Percentiles rank a stretch among this genome's conserved stretches.
These are phyloP conservation scores for Rhyacophila evoluta DNA, from an alignment of 2,888 invertebrate genomes.

Conservation along the genomic window DNA sequence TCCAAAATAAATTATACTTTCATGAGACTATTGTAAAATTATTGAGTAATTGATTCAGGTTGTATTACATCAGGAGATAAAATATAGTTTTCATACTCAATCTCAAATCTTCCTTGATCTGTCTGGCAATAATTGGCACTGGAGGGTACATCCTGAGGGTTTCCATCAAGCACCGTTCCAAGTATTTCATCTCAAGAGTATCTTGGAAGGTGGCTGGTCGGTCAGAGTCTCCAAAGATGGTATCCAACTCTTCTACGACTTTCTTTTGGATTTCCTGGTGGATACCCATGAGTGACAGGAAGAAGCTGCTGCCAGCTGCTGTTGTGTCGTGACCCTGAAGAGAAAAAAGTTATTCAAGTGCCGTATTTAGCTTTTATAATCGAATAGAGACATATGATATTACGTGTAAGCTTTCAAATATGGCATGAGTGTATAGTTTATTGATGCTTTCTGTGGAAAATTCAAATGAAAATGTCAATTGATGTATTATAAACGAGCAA, in stretches of 20 bases:
- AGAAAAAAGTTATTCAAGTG: no score
- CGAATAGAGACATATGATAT: no score
- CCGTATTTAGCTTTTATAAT: no score
- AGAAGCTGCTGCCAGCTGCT: constrained; percentile 85
- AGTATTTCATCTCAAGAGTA: constrained; percentile 87
- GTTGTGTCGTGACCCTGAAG: constrained; percentile 83
- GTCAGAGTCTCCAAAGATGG: constrained; percentile 82
- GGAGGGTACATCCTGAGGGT: constrained; percentile 84
- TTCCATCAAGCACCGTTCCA: constrained; percentile 86
- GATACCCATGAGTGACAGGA: constrained; percentile 81
- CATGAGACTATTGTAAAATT: no score
- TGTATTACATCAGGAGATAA: no score
- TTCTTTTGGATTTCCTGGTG: constrained; percentile 80
- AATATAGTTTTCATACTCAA: constrained; percentile 73
- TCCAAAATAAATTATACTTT: no score
- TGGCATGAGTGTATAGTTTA: no score
- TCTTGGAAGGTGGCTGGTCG: constrained; percentile 84
- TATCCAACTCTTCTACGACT: constrained; percentile 79
- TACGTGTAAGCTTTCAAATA: no score
- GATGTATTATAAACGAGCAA: no score
- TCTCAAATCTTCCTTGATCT: constrained; percentile 78
- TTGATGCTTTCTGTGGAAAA: no score
- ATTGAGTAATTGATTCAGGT: no score
- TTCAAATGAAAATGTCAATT: no score
- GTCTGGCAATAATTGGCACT: constrained; percentile 82